Percentiles rank a stretch among this genome's conserved stretches.
Conservation (phyloP, 2,888 invertebrate species). For the Pharmacophagus antenor region DNA sequence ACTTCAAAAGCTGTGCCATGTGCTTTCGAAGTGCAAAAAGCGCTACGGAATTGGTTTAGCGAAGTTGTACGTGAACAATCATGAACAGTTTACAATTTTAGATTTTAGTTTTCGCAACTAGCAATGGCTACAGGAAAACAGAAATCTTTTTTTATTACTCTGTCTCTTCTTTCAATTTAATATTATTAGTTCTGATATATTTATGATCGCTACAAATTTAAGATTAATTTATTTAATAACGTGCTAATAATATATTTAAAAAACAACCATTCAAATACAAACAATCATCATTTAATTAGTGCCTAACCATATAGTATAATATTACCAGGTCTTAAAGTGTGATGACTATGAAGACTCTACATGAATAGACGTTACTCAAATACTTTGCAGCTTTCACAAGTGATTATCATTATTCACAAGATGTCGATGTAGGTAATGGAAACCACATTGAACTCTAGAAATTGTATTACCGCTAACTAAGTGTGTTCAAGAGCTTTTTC, state of each 20-base stretch:
- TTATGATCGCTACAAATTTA: no score
- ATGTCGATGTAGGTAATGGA: constrained; percentile 25
- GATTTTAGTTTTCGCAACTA: no score
- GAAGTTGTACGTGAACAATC: background rate
- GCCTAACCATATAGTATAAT: no score
- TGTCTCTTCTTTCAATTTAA: no score
- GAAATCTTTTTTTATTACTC: no score
- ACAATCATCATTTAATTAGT: no score
- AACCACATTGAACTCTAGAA: constrained; percentile 23
- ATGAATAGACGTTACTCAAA: background rate
- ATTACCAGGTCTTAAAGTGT: background rate
- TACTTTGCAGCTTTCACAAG: constrained; percentile 22
- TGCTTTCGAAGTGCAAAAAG: background rate
- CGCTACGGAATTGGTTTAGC: background rate
- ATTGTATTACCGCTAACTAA: constrained; percentile 25
- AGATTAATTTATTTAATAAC: no score
- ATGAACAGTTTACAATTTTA: background rate
- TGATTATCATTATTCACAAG: constrained; percentile 27
- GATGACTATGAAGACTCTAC: background rate
- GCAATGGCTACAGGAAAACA: no score
- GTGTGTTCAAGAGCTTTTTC: constrained; percentile 20
- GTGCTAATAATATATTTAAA: no score
- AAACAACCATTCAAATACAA: no score
- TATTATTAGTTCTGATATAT: no score
- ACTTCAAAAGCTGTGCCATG: background rate